Base-by-base conservation (phyloP, 2,113 vertebrate species). In the Brienomyrus brachyistius region DNA sequence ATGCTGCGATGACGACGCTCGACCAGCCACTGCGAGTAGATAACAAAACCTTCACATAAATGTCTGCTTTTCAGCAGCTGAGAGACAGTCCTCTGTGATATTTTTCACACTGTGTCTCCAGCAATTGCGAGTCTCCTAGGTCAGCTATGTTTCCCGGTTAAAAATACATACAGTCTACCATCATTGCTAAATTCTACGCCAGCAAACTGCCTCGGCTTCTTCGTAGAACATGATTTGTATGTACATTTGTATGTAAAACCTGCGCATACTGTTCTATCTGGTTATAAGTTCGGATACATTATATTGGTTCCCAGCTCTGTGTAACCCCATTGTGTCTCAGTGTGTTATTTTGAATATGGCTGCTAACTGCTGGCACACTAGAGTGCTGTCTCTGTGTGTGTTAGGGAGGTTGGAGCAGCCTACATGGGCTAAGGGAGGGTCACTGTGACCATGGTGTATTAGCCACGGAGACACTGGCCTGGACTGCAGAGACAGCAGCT, bases 31-130 rank as follows among this genome's bases (percentile, higher is more conserved):
- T 43, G 35, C 6, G 92, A 90, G 88, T 80, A 92, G 90, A 92
- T 50, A 45, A 84, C 40, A 23, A 84, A 47, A 48, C 74, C 35
- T 43, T 80, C 74, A 80, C 19, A 48, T 4, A 45, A 21, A 85
- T 93, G 94, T 93, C 93, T 90, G 92, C 94, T 94, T 94, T 94
- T 92, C 95, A 93, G 94, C 90, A 92, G 94, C 93, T 93, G 17
- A 0, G 93, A 90, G 93, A 92, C 90, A 90, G 17, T 7, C 27
- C 23, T 88, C 90, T 87, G 89, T 94, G 95, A 95, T 94, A 92
- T 94, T 95, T 94, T 91, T 92, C 92, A 92, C 91, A 92, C 59
- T 82, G 50, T 52, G 89, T 92, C 90, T 90, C 90, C 90, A 70
- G 62, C 51, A 83, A 88, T 91, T 91, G 80, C 88, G 77, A 59